phyloP scores from a whole-genome alignment of 2,888 invertebrate genomes.

The Cephus pygmeus region DNA sequence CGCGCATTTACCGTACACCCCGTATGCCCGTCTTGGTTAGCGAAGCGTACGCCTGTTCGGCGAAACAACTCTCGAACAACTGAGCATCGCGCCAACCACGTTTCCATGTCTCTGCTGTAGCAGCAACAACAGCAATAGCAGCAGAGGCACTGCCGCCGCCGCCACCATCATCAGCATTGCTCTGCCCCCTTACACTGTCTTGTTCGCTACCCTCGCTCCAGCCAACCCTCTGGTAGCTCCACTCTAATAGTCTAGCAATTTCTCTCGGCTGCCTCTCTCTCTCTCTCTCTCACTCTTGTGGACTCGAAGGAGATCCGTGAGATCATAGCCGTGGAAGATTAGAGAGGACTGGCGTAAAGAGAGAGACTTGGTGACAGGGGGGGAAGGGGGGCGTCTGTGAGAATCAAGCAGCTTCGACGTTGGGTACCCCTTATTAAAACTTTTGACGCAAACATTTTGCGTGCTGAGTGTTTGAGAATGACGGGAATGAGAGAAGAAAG shows the following conservation, averaged over 20 bases:
- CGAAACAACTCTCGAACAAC: constrained; percentile 53
- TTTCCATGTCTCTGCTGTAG: background rate
- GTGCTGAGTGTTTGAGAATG: background rate
- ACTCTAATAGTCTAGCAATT: background rate
- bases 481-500: background rate
- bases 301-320: background rate
- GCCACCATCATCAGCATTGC: background rate
- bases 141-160: background rate
- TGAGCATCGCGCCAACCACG: constrained; percentile 24
- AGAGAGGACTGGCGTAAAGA: background rate
- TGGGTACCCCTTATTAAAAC: background rate
- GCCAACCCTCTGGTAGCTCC: background rate
- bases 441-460: background rate
- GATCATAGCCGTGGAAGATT: background rate
- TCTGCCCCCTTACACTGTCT: background rate
- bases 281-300: background rate
- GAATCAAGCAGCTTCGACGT: background rate
- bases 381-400: background rate
- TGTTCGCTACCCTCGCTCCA: background rate
- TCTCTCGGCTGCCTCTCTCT: background rate
- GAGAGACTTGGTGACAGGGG: background rate
- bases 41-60: constrained; percentile 47
- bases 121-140: background rate
- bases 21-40: constrained; percentile 50
- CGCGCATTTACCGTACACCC: constrained; percentile 50